phyloP scores from a whole-genome alignment of 2,113 vertebrate species.

The Pedionomus torquatus region DNA sequence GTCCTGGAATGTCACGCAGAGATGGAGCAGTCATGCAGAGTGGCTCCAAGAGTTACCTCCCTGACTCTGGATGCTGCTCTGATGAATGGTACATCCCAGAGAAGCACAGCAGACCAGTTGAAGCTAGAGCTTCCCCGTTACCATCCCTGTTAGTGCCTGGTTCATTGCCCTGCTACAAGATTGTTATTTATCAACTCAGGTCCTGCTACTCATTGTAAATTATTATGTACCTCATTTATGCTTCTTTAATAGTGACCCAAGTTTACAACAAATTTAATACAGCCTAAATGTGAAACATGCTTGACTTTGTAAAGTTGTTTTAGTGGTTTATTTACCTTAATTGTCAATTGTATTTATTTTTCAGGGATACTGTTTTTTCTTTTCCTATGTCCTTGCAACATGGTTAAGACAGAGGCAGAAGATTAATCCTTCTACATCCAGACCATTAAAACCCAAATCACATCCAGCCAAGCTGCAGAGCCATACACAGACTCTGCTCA shows the following conservation, averaged over 20 bases:
- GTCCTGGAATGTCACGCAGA: neutral
- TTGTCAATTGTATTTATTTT: constrained; percentile 1
- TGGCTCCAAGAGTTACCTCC: neutral
- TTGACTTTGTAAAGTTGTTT: neutral
- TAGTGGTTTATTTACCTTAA: neutral
- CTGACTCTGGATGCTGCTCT: neutral
- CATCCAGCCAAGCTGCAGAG: neutral
- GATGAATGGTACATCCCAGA: neutral
- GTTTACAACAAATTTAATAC: neutral
- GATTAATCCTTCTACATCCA: neutral
- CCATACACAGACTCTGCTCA: neutral
- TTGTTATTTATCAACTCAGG: neutral
- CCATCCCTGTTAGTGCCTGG: neutral
- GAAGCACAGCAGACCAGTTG: neutral
- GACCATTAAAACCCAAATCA: neutral
- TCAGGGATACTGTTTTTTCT: neutral
- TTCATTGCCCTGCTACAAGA: neutral
- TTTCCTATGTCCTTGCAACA: neutral
- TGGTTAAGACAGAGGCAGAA: neutral
- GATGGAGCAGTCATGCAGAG: neutral
- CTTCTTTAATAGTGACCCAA: neutral
- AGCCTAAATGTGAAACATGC: neutral
- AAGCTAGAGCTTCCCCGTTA: neutral
- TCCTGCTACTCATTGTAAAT: neutral
- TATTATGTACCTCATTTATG: neutral